phyloP scores from a whole-genome alignment of 1,140 invertebrate species.

The Bombus breviceps region DNA sequence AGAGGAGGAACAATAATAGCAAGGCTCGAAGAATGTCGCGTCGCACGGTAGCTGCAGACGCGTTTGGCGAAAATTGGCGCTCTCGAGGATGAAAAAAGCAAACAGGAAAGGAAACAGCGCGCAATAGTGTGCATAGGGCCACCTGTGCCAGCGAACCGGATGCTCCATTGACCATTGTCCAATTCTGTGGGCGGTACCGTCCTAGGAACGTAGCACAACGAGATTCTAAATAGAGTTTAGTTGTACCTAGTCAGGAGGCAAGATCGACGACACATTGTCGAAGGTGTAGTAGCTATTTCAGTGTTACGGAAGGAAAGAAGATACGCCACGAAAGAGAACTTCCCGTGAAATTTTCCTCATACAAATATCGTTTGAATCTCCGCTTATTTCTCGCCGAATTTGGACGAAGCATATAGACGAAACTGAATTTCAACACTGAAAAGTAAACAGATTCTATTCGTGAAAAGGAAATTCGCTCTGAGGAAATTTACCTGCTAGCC shows the following conservation, averaged over 20 bases:
- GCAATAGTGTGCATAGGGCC: conserved; percentile 41
- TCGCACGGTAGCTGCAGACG: background rate
- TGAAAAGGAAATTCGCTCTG: background rate
- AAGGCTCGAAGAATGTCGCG: background rate
- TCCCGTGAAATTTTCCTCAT: conserved; percentile 67
- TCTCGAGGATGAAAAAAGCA: background rate
- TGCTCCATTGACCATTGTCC: conserved; percentile 72
- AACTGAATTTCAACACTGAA: background rate
- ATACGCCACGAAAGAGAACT: conserved; percentile 46
- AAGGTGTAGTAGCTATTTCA: background rate
- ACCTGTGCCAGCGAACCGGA: conserved; percentile 69
- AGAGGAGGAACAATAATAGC: background rate
- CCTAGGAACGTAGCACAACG: conserved; percentile 57
- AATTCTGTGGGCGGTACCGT: conserved; percentile 57
- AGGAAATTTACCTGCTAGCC: conserved; percentile 9
- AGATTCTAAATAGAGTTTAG: conserved; percentile 72
- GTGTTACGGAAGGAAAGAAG: background rate
- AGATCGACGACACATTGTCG: conserved; percentile 64
- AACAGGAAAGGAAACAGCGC: conserved; percentile 47
- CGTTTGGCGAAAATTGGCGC: conserved; percentile 39
- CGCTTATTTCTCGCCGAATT: conserved; percentile 30
- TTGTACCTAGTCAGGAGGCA: conserved; percentile 49
- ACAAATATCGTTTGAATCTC: conserved; percentile 52
- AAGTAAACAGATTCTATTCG: background rate
- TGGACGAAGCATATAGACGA: background rate